Base-by-base conservation (phyloP, 2,797 vertebrate species). In the Periparus ater region DNA sequence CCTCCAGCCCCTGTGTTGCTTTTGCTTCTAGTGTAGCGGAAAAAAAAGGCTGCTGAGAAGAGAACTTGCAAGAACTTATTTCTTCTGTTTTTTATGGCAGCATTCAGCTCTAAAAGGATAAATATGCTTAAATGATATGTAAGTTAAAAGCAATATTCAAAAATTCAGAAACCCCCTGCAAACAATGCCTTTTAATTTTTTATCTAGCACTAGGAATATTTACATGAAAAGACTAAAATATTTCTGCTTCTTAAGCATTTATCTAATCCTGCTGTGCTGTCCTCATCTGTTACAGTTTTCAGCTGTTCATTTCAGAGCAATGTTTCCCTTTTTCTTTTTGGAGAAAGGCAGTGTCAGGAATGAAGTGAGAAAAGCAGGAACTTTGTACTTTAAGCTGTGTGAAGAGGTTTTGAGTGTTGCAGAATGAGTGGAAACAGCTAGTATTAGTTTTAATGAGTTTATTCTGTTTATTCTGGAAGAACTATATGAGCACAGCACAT, bases 401-500 rank as follows among this genome's bases (percentile, higher is more conserved):
- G 63, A 88, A 34, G 14, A 55, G 16, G 30, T 58, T 93, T 83
- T 32, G 34, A 74, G 18, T 21, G 17, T 19, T 83, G 13, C 34
- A 83, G 38, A 74, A 73, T 22, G 20, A 34, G 10, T 30, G 32
- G 18, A 81, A 91, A 83, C 17, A 83, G 40, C 29, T n/a, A 61
- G 32, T 29, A 75, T 55, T 34, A 30, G 6, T 75, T 92, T 75
- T 78, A 75, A 47, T 26, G 50, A 77, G 18, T 50, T 84, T 68
- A 65, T 77, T 89, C 42, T 4, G 2, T 63, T 71, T 71, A 61
- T 68, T 88, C n/a, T 2, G 7, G 42, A 81, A 72, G 58, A 90
- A 23, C 23, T 45, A 5, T 8, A n/a, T 0, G 0, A 86, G 20
- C 25, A 30, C 6, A 26, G 17, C 10, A 15, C 13, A 51, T 18